phyloP scores from a whole-genome alignment of 2,888 invertebrate genomes.

The Sicus ferrugineus region DNA sequence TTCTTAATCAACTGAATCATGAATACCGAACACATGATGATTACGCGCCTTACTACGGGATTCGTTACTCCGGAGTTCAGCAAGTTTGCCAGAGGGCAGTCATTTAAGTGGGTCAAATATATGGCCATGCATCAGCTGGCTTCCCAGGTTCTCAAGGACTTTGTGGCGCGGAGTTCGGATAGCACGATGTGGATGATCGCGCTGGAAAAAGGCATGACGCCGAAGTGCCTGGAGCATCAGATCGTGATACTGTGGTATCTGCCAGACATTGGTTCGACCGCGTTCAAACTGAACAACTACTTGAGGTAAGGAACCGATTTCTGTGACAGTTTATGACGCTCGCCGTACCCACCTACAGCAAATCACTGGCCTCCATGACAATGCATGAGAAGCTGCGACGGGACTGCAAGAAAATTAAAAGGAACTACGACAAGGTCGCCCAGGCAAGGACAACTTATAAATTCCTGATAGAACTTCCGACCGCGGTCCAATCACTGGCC shows the following conservation, averaged over 20 bases:
- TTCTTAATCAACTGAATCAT: not conserved
- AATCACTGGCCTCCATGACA: no score
- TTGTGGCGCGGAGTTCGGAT: not conserved
- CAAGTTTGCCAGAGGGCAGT: no score
- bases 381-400: no score
- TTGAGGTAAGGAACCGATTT: not conserved
- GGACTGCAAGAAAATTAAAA: no score
- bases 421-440: no score
- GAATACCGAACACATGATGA: not conserved
- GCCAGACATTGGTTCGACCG: not conserved
- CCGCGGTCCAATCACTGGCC: no score
- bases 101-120: not conserved
- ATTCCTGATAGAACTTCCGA: no score
- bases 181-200: not conserved
- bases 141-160: slow-evolving; percentile 7
- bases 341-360: no score
- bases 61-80: not conserved
- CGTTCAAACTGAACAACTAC: not conserved
- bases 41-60: not conserved
- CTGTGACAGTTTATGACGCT: no score
- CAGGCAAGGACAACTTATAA: no score
- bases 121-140: slow-evolving; percentile 6
- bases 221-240: not conserved
- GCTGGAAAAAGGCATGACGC: not conserved
- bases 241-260: slow-evolving; percentile 1